These are phyloP conservation scores for Acanthurus tractus DNA, from an alignment of 2,797 vertebrate species.

Conservation along the genomic window DNA sequence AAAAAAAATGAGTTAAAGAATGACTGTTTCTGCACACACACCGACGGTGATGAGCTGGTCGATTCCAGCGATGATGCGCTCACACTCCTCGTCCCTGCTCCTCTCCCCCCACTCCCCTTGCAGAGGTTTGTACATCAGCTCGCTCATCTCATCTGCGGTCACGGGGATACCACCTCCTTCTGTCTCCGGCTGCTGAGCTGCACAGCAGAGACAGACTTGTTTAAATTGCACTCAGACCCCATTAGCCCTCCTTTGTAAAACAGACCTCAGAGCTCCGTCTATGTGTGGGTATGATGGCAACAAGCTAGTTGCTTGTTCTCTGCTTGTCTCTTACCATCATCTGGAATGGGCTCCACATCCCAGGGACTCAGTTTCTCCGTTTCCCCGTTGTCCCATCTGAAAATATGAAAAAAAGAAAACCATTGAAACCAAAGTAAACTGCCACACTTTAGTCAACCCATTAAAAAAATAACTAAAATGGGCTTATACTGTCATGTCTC, in stretches of 20 bases:
- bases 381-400: constrained; percentile 98
- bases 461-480: no score
- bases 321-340: constrained; percentile 90
- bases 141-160: constrained; percentile 91
- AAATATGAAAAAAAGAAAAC: constrained; percentile 26
- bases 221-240: not conserved
- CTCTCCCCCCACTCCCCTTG: constrained; percentile 92
- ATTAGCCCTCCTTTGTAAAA: not conserved
- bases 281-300: not conserved
- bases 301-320: no score
- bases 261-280: not conserved
- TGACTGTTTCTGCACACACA: constrained; percentile 68
- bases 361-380: constrained; percentile 96
- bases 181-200: constrained; percentile 91
- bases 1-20: not conserved
- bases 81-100: constrained; percentile 91
- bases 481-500: not conserved
- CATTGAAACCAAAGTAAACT: not conserved
- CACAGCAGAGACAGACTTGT: constrained; percentile 23
- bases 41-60: constrained; percentile 93
- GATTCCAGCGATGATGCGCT: constrained; percentile 90
- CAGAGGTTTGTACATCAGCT: constrained; percentile 93
- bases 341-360: constrained; percentile 96
- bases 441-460: not conserved
- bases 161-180: constrained; percentile 92